Conservation (phyloP, 2,113 vertebrate genomes). For the Callithrix jacchus region DNA sequence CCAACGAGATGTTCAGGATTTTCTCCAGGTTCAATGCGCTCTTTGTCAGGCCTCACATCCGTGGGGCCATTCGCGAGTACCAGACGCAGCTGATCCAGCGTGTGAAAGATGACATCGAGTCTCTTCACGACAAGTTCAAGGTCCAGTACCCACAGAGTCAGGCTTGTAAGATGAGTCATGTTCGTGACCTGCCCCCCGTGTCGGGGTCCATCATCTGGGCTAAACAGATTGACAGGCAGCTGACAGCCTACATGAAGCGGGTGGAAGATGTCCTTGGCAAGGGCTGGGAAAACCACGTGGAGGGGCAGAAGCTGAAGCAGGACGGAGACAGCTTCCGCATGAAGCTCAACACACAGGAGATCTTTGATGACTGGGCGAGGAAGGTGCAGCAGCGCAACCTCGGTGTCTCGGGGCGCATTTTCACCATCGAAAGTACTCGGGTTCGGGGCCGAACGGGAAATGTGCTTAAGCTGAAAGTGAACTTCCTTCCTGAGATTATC, state of each 20-base stretch:
- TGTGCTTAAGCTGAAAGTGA: constrained; percentile 97
- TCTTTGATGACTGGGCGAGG: constrained; percentile 98
- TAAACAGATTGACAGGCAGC: constrained; percentile 98
- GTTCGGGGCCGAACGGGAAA: constrained; percentile 94
- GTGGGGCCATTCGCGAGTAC: constrained; percentile 97
- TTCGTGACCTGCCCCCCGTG: constrained; percentile 95
- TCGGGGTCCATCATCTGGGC: constrained; percentile 99
- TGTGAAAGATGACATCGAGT: constrained; percentile 98
- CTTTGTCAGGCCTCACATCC: constrained; percentile 98
- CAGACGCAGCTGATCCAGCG: constrained; percentile 98
- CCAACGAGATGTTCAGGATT: constrained; percentile 99
- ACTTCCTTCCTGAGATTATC: constrained; percentile 99
- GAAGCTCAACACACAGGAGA: constrained; percentile 99
- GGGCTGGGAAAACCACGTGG: constrained; percentile 99
- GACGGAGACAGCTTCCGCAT: constrained; percentile 99
- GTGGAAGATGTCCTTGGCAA: constrained; percentile 98
- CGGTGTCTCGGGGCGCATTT: constrained; percentile 97
- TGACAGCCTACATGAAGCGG: constrained; percentile 99
- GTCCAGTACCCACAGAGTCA: constrained; percentile 99
- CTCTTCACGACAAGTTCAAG: constrained; percentile 99
- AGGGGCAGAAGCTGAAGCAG: constrained; percentile 98
- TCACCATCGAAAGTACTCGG: constrained; percentile 96
- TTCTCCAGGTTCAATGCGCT: constrained; percentile 98
- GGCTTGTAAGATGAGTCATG: constrained; percentile 98
- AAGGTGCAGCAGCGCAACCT: constrained; percentile 99